Evolutionary conservation across 92 coral and sea anemone species (phyloP).

Genomic region (Porites cylindrica): DNA sequence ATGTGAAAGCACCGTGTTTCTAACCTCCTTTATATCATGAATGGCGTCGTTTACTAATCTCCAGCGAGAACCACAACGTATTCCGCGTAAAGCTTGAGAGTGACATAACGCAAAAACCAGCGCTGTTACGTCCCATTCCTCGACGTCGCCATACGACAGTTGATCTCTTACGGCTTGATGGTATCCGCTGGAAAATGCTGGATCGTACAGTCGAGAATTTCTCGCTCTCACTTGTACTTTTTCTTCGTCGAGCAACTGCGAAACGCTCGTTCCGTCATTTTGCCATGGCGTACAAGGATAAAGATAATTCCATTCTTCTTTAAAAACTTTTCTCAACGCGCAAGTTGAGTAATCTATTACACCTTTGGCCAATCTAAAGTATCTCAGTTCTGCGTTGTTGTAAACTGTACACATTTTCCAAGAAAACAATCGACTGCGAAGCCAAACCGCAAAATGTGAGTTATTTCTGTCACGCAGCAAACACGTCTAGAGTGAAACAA

Average conservation of each 20-base stretch:
- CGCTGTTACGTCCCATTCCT: conserved; percentile 51
- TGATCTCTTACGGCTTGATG: conserved; percentile 21
- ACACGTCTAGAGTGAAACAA: too few relatives aligned
- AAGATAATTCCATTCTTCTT: conserved; percentile 25
- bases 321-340: conserved; percentile 36
- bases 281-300: conserved; percentile 43
- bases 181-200: conserved; percentile 24
- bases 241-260: conserved; percentile 23
- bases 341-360: conserved; percentile 33
- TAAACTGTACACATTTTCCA: conserved; percentile 7
- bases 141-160: conserved; percentile 30
- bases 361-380: conserved; percentile 44
- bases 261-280: conserved; percentile 19
- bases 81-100: conserved; percentile 22
- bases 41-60: conserved; percentile 20
- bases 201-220: conserved; percentile 41
- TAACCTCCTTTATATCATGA: conserved; percentile 27
- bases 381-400: conserved; percentile 33
- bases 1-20: conserved; percentile 39
- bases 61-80: conserved; percentile 20
- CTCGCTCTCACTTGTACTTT: background rate
- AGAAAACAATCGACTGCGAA: too few relatives aligned
- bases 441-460: too few relatives aligned
- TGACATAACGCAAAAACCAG: conserved; percentile 40
- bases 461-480: too few relatives aligned